A percentile compares a stretch with the other conserved stretches of the same genome.
These are phyloP conservation scores for Escarpia spicata DNA, from an alignment of 2,888 invertebrate genomes.

Conservation along the genomic window DNA sequence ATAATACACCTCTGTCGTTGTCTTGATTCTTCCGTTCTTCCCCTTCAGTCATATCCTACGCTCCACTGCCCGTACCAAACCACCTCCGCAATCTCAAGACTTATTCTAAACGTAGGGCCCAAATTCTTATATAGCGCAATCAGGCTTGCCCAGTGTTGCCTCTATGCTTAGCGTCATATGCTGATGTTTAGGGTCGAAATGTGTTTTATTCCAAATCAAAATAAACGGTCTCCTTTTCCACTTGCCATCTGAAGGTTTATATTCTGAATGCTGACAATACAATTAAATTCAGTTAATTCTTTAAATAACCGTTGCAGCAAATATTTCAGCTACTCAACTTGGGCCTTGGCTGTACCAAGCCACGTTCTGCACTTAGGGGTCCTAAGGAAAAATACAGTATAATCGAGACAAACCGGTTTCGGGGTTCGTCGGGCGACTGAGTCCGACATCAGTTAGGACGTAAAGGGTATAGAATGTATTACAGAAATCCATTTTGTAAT, in stretches of 20 bases:
- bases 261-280: no score
- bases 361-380: background rate
- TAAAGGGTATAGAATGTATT: background rate
- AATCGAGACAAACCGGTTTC: background rate
- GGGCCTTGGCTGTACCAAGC: background rate
- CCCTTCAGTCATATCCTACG: no score
- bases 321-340: background rate
- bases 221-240: background rate
- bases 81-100: no score
- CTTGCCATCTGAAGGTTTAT: no score
- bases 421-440: background rate
- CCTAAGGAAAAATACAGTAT: background rate
- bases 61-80: no score
- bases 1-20: no score
- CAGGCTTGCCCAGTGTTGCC: background rate
- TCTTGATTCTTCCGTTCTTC: no score
- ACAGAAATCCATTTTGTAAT: background rate
- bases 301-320: background rate
- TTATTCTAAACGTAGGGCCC: no score
- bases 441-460: background rate
- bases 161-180: background rate
- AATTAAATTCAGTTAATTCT: background rate
- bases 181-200: background rate
- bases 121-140: no score
- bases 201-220: background rate